Evolutionary conservation across 2,888 invertebrate genomes (phyloP), one percentile per base, ranked within the genome.

Genomic region (Sinodicranocentrus sp.): DNA sequence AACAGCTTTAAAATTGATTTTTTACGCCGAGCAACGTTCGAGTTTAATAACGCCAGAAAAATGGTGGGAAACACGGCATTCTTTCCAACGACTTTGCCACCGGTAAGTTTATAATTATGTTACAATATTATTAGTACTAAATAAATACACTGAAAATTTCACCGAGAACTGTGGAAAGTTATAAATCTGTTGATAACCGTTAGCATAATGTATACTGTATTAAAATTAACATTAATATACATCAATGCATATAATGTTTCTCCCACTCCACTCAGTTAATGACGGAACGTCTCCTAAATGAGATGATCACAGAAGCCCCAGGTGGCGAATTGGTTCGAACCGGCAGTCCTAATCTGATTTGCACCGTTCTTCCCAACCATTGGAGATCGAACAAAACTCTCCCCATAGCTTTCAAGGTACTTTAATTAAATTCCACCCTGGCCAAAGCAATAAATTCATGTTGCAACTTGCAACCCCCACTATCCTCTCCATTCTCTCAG

Each of bases 341-440:
- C 88, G 98, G 98, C n/a, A 94, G 95, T 90, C 98, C 98, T 0
- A 95, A 97, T 92, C 95, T 98, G 91, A 95, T 98, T 89, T 95
- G 95, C 90, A 97, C 98, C 85, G 95, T 96, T 39, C 91, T 99
- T 88, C 98, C 99, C 67, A 94, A 94, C 0, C 99, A 99, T 91
- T 99, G 98, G 98, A 93, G 99, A 86, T 98, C 95, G 39, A 99
- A 99, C 92, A 99, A 99, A 92, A 98, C 98, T 13, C 92, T 99
- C 73, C 98, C 98, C 85, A 94, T 96, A 86, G 97, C 97, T 72
- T 99, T 99, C 92, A 97, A 97, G 92, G 97, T 98, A 89, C 94
- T 52, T 19, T 17, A 52, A 52, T 52, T 52, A 52, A 52, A 52
- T 52, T 52, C 19, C 19, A 52, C 1, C 2, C 2, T 17, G 52